phyloP scores from a whole-genome alignment of 2,888 invertebrate genomes.

The Phalangium opilio region DNA sequence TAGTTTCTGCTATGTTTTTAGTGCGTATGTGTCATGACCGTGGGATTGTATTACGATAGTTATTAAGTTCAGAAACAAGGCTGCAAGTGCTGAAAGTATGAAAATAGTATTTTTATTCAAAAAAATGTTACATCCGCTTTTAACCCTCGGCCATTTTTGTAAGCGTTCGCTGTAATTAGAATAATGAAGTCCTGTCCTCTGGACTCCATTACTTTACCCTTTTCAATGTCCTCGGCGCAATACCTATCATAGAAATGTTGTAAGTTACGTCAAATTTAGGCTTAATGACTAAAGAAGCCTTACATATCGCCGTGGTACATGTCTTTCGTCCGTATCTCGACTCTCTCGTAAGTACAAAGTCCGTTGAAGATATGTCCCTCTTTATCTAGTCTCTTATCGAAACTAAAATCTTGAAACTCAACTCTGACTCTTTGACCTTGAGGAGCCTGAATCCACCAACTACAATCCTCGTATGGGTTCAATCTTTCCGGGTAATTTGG shows the following conservation, averaged over 20 bases:
- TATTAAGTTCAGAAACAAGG: too few species aligned
- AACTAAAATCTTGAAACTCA: slow-evolving; percentile 17
- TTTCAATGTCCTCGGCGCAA: slow-evolving; percentile 15
- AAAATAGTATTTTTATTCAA: background rate
- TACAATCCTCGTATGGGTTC: slow-evolving; percentile 14
- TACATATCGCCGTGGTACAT: slow-evolving; percentile 16
- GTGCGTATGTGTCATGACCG: too few species aligned
- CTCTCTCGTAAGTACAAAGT: slow-evolving; percentile 14
- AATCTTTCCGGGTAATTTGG: slow-evolving; percentile 17
- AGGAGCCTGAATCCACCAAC: slow-evolving; percentile 18
- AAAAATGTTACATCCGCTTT: slow-evolving; percentile 10
- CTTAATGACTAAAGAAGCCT: slow-evolving; percentile 2
- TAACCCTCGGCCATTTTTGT: slow-evolving; percentile 16
- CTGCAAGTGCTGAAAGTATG: too few species aligned
- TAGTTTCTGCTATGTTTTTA: too few species aligned
- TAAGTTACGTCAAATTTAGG: too few species aligned
- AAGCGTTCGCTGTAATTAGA: slow-evolving; percentile 15
- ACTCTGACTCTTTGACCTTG: slow-evolving; percentile 13
- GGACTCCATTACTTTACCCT: slow-evolving; percentile 15
- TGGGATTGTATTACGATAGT: too few species aligned
- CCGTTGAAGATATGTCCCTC: slow-evolving; percentile 11
- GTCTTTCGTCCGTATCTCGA: slow-evolving; percentile 16
- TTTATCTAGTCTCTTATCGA: slow-evolving; percentile 11
- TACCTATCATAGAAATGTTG: slow-evolving; percentile 6
- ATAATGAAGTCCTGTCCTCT: slow-evolving; percentile 15